phyloP scores from a whole-genome alignment of 2,888 invertebrate genomes.

The Acanthoscelides obtectus region DNA sequence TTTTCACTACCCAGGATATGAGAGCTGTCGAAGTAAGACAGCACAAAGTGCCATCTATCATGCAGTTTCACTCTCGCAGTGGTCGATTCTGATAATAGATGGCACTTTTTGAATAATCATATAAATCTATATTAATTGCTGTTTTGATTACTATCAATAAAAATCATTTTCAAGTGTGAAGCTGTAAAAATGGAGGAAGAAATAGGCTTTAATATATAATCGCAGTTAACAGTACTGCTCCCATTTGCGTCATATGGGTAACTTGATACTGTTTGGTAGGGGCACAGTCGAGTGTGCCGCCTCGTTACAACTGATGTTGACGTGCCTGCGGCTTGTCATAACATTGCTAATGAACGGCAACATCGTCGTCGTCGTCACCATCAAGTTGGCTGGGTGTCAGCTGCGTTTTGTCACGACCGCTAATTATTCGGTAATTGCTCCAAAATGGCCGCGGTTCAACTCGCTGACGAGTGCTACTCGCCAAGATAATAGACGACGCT shows the following conservation, averaged over 20 bases:
- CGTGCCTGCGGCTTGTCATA: conserved; percentile 26
- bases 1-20: too few species aligned
- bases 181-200: too few species aligned
- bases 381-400: not conserved
- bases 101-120: too few species aligned
- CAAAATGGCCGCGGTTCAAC: not conserved
- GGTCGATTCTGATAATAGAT: too few species aligned
- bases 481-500: not conserved
- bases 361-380: conserved; percentile 17
- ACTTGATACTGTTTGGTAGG: not conserved
- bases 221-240: too few species aligned
- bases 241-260: not conserved
- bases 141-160: too few species aligned
- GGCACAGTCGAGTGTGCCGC: not conserved
- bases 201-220: too few species aligned
- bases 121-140: too few species aligned
- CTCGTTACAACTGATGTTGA: conserved; percentile 8
- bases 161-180: too few species aligned
- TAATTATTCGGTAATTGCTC: conserved; percentile 5
- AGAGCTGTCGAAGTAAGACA: too few species aligned
- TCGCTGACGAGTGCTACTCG: not conserved
- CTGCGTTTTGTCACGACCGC: not conserved
- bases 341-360: conserved; percentile 29
- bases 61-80: too few species aligned
- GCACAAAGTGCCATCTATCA: too few species aligned